These are phyloP conservation scores for Diploscapter pachys DNA, from an alignment of 1,140 invertebrate genomes.

Conservation along the genomic window DNA sequence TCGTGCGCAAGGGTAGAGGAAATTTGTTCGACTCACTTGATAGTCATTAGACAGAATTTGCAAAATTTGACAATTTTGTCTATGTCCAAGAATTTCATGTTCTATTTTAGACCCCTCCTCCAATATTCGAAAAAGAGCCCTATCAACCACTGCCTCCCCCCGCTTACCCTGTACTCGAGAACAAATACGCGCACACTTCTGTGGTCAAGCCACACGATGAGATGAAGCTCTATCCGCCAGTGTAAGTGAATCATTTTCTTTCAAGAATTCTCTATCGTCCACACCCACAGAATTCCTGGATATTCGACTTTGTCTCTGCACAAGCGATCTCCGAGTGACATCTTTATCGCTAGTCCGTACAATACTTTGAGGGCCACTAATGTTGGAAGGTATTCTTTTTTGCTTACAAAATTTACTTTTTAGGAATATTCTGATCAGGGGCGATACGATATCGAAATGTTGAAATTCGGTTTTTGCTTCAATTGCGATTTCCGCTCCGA, in stretches of 20 bases:
- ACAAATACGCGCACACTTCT: conserved; percentile 48
- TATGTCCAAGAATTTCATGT: not conserved
- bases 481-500: too few species aligned
- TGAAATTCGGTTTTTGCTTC: too few species aligned
- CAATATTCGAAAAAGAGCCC: conserved; percentile 53
- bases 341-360: conserved; percentile 56
- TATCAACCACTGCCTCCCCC: conserved; percentile 58
- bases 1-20: not conserved
- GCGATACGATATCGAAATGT: too few species aligned
- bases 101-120: conserved; percentile 49
- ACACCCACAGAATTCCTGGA: conserved; percentile 49
- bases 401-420: too few species aligned
- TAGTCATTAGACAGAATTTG: not conserved
- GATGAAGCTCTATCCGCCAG: conserved; percentile 56
- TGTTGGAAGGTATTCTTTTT: conserved; percentile 40
- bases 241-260: conserved; percentile 39
- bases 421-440: too few species aligned
- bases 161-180: conserved; percentile 54
- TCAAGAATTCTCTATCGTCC: not conserved
- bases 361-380: conserved; percentile 55
- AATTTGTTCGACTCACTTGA: not conserved
- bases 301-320: conserved; percentile 57
- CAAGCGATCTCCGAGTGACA: conserved; percentile 38
- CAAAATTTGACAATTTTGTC: not conserved
- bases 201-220: conserved; percentile 51